Base-by-base conservation (phyloP, 1,140 invertebrate genomes). In the Drosophila azteca region DNA sequence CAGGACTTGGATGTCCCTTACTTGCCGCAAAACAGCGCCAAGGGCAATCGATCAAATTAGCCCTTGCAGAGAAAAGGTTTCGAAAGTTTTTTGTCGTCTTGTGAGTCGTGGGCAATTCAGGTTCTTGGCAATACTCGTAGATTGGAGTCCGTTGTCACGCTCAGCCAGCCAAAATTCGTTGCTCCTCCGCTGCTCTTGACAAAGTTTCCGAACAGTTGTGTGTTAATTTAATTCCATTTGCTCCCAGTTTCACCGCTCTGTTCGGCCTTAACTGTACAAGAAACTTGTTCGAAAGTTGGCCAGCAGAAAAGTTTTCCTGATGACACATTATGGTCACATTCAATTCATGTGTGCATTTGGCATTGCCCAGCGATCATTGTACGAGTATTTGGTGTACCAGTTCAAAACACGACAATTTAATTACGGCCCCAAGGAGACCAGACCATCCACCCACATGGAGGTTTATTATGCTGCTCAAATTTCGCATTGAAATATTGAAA, bases 161-260 rank as follows among this genome's bases (percentile, higher is more conserved):
- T 60, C 61, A 72, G 31, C 24, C 9, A 35, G 31, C 31, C 31
- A 35, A 9, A 35, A 11, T 35, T 35, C 9, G 31, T 39, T 13
- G 11, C 11, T 13, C 15, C 35, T 22, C 41, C 44, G 31, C 24
- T 9, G 13, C 26, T 62, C 58, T 54, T 48, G 55, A 64, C 70
- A 75, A 77, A 77, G 54, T 77, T 77, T 31, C 55, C 31, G 55
- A 69, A 60, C 65, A 57, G 75, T 65, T 70, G 65, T 54, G 70
- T 77, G 71, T 77, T 75, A 77, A 77, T 77, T 77, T 74, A 77
- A 77, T 77, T 77, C 70, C 65, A 75, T 70, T 55, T 77, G 64
- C 71, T 70, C 70, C 51, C 71, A 64, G 75, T 65, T 61, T 70
- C 68, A 66, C 57, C 71, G 69, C 71, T 77, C 75, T 77, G 58